These are phyloP conservation scores for Chroicocephalus ridibundus DNA, from an alignment of 2,113 vertebrate genomes.

Conservation along the genomic window DNA sequence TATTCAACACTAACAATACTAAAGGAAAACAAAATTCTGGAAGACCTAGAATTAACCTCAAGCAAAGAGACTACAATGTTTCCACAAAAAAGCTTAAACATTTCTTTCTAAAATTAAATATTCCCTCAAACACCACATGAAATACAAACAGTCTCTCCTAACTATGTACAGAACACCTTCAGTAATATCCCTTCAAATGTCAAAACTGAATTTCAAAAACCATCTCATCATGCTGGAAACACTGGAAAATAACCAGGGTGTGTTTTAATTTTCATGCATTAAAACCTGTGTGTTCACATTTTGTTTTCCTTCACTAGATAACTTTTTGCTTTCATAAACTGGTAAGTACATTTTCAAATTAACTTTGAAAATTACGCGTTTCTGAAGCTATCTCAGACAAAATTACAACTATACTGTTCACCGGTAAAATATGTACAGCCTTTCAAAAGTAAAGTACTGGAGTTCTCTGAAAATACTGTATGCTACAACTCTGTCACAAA, in stretches of 20 bases:
- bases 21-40: not conserved
- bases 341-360: not conserved
- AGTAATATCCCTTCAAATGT: not conserved
- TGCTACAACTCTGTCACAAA: not conserved
- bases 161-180: not conserved
- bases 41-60: not conserved
- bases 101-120: not conserved
- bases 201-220: constrained; percentile 5
- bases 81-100: constrained; percentile 5
- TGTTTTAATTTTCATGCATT: not conserved
- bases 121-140: not conserved
- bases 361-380: not conserved
- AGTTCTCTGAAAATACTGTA: not conserved
- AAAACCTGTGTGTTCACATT: not conserved
- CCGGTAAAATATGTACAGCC: not conserved
- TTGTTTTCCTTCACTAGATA: not conserved
- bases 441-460: not conserved
- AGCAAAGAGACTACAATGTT: not conserved
- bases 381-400: not conserved
- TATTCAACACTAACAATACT: not conserved
- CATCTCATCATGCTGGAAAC: not conserved
- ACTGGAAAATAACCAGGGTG: not conserved
- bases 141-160: not conserved
- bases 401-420: not conserved
- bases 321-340: not conserved